These are phyloP conservation scores for Salticus scenicus DNA, from an alignment of 2,888 invertebrate genomes.

Conservation along the genomic window DNA sequence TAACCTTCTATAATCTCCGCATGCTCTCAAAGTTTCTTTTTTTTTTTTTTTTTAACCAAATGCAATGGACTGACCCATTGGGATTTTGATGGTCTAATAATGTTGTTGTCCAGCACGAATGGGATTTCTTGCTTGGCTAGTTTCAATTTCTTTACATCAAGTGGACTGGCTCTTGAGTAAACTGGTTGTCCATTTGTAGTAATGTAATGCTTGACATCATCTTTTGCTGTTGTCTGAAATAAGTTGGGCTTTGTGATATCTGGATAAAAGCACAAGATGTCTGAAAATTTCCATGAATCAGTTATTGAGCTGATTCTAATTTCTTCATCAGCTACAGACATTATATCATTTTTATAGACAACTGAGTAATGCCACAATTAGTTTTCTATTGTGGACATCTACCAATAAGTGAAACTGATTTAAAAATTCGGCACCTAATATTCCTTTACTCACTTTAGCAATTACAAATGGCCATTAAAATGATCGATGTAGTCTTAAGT, in stretches of 20 bases:
- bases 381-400: not conserved
- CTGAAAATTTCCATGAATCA: not conserved
- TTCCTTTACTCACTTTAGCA: not conserved
- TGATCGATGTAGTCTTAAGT: not conserved
- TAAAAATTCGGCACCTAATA: conserved; percentile 17
- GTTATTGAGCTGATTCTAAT: no score
- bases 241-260: conserved; percentile 11
- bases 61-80: not conserved
- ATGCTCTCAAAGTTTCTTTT: not conserved
- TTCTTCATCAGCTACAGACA: not conserved
- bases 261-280: not conserved
- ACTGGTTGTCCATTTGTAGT: not conserved
- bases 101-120: conserved; percentile 23
- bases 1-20: not conserved
- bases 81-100: not conserved
- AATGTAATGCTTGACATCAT: not conserved
- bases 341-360: not conserved
- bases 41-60: conserved; percentile 10
- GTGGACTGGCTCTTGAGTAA: conserved; percentile 56
- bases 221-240: not conserved
- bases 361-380: not conserved
- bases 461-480: not conserved
- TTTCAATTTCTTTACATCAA: conserved; percentile 1
- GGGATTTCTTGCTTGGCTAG: conserved; percentile 22
- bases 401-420: not conserved